phyloP scores from a whole-genome alignment of 2,888 invertebrate genomes.

The Oxytorus armatus region DNA sequence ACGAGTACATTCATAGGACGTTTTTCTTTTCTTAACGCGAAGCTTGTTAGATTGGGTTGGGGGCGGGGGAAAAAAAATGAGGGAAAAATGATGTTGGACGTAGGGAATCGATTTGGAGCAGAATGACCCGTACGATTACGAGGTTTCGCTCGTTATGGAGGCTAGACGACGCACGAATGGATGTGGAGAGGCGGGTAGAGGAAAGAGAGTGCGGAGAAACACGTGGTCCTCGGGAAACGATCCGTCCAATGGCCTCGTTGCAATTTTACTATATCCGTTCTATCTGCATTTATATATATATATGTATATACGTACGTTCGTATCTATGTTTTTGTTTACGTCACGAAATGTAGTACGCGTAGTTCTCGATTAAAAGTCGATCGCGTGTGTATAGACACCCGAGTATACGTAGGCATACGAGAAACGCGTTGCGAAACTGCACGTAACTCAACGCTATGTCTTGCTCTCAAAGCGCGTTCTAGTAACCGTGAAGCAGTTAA shows the following conservation, averaged over 20 bases:
- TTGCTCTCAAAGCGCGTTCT: constrained; percentile 3
- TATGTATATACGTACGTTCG: neutral
- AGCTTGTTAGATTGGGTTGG: too few relatives aligned
- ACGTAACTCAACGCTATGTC: constrained; percentile 10
- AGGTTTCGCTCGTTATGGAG: neutral
- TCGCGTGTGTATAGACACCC: constrained; percentile 3
- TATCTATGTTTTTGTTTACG: constrained; percentile 42
- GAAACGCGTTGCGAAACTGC: neutral
- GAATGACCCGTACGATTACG: too few relatives aligned
- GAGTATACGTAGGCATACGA: neutral
- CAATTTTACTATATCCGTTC: neutral
- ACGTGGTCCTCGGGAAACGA: constrained; percentile 51
- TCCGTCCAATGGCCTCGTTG: constrained; percentile 44
- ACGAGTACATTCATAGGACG: too few relatives aligned
- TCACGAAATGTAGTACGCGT: constrained; percentile 16
- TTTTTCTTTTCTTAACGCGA: too few relatives aligned
- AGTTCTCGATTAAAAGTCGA: constrained; percentile 23
- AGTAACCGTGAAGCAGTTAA: constrained; percentile 15
- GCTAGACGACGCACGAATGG: constrained; percentile 31
- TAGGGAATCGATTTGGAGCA: too few relatives aligned
- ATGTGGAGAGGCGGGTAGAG: constrained; percentile 36
- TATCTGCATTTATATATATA: neutral
- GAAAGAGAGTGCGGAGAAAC: constrained; percentile 34
- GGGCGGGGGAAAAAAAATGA: too few relatives aligned
- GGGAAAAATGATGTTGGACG: too few relatives aligned